These are phyloP conservation scores for Paedocypris sp. DNA, from an alignment of 2,113 vertebrate genomes.

Conservation along the genomic window DNA sequence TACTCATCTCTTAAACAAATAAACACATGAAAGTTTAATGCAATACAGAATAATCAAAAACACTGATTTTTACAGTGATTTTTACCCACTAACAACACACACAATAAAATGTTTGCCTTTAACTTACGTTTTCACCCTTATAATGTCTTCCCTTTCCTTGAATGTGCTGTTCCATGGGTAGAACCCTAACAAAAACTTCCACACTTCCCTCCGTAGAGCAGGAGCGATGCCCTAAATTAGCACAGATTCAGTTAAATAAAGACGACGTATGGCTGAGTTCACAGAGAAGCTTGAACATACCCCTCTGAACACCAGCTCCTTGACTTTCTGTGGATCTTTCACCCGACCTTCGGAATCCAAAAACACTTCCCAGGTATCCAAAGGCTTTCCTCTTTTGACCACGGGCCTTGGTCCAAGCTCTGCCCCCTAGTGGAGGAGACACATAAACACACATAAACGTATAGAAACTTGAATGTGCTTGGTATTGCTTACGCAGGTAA, in stretches of 20 bases:
- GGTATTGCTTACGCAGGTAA: conserved; percentile 76
- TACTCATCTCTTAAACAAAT: conserved; percentile 69
- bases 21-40: neutral
- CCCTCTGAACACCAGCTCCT: conserved; percentile 74
- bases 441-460: too few relatives aligned
- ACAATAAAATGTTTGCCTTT: neutral
- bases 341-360: conserved; percentile 71
- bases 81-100: neutral
- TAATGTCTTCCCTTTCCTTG: conserved; percentile 67
- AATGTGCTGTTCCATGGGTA: conserved; percentile 73
- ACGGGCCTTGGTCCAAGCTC: conserved; percentile 68
- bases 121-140: conserved; percentile 73
- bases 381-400: conserved; percentile 60
- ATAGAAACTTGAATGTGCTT: too few relatives aligned
- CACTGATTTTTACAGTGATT: neutral
- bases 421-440: conserved; percentile 51
- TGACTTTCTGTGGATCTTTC: conserved; percentile 57
- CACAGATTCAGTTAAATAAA: neutral
- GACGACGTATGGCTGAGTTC: neutral
- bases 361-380: conserved; percentile 68
- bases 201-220: conserved; percentile 67
- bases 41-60: neutral
- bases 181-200: conserved; percentile 83
- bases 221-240: conserved; percentile 64
- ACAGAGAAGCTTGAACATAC: conserved; percentile 39